These are phyloP conservation scores for Pecten maximus DNA, from an alignment of 2,888 invertebrate genomes.

Conservation along the genomic window DNA sequence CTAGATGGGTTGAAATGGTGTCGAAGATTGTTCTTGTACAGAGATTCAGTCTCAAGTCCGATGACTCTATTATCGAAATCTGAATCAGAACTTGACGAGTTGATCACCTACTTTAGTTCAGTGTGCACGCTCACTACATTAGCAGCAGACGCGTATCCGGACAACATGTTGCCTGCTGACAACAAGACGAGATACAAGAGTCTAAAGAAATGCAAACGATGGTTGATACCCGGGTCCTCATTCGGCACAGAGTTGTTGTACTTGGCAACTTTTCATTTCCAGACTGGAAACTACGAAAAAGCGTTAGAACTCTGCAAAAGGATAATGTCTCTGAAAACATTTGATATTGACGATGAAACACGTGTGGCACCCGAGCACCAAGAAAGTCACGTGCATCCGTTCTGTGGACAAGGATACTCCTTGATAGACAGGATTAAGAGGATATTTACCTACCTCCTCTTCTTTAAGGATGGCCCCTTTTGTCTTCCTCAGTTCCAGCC, in stretches of 20 bases:
- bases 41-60: neutral
- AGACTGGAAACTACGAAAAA: neutral
- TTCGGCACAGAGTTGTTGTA: neutral
- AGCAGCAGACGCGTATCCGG: neutral
- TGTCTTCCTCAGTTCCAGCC: neutral
- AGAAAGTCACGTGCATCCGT: neutral
- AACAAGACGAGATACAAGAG: neutral
- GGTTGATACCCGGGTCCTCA: neutral
- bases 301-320: neutral
- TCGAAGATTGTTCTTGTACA: neutral
- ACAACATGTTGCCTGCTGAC: neutral
- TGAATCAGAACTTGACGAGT: neutral
- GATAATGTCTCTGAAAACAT: neutral
- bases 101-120: neutral
- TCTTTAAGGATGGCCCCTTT: neutral
- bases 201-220: neutral
- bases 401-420: neutral
- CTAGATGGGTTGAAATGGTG: neutral
- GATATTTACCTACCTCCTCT: neutral
- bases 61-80: neutral
- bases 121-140: neutral
- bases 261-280: neutral
- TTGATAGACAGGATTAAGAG: neutral
- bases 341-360: conserved; percentile 1
- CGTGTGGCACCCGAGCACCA: neutral